Base-by-base conservation (phyloP, 2,888 invertebrate genomes). In the Brenthis daphne region DNA sequence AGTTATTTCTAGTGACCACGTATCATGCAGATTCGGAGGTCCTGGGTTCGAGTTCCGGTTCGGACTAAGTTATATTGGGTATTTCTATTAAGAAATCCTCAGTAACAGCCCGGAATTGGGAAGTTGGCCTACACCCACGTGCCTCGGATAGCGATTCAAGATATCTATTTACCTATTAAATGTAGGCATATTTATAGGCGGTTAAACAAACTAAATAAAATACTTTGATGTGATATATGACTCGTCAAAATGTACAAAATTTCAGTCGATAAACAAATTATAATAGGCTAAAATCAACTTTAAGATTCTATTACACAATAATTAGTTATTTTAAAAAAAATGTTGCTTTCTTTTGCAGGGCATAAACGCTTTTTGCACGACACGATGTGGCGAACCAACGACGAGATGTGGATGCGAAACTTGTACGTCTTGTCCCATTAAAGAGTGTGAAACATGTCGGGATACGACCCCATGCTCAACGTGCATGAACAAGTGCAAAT, bases 351-450 rank as follows among this genome's bases (percentile, higher is more conserved):
- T 29, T 54, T 77, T 77, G 4, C 75, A 85, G 86, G 64, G 71
- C 13, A 76, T 80, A 68, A 71, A 71, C 4, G 79, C 81, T 0
- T 82, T 74, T 71, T 80, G 81, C 53, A 56, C 55, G 12, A 68
- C 37, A 14, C 66, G 69, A 20, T 67, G 54, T n/a, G 64, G 64
- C 11, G 74, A 74, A 77, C 78, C 11, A 64, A 50, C 29, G 61
- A 61, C 51, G 16, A 68, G 50, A 75, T 81, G 56, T 61, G 47
- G 65, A 1, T 82, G 79, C 71, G 73, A 2, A 74, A 77, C 24
- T 60, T 77, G 6, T 81, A 78, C 72, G 69, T 72, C 48, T 73
- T 77, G 64, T 61, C 75, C 33, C 16, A 70, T n/a, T 60, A 61
- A 64, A 8, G 56, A 51, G 6, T 72, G 74, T 51, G 64, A 58